These are phyloP conservation scores for Tetramorium bicarinatum DNA, from an alignment of 2,888 invertebrate species.

Conservation along the genomic window DNA sequence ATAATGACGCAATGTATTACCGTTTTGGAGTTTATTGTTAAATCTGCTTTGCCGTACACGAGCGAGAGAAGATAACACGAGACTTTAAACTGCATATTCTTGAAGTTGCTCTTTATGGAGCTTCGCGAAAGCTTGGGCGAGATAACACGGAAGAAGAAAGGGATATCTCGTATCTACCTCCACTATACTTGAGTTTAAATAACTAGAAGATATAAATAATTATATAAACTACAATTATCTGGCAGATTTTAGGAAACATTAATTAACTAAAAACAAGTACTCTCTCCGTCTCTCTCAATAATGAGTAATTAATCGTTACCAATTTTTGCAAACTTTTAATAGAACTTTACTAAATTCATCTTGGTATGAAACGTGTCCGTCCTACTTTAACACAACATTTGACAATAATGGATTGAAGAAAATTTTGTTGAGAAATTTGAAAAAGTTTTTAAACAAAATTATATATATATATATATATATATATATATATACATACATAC, in stretches of 20 bases:
- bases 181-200: not conserved
- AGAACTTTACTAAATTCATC: not conserved
- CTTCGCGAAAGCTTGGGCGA: not conserved
- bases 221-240: not conserved
- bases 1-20: conserved; percentile 33
- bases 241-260: not conserved
- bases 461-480: no score
- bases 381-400: not conserved
- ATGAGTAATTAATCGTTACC: not conserved
- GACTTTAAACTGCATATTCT: conserved; percentile 47
- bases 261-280: not conserved
- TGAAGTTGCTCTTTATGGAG: conserved; percentile 35
- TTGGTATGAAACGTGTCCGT: not conserved
- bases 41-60: conserved; percentile 33
- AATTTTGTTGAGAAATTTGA: not conserved
- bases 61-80: conserved; percentile 19
- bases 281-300: not conserved
- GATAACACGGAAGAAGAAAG: conserved; percentile 23
- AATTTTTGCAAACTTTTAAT: not conserved
- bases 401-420: not conserved
- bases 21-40: conserved; percentile 47
- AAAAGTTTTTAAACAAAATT: not conserved
- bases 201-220: conserved; percentile 8
- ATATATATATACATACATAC: no score
- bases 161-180: conserved; percentile 16